A percentile compares a stretch with the other conserved stretches of the same genome.
phyloP scores from a whole-genome alignment of 1,140 invertebrate species.

The Diorhabda sublineata region DNA sequence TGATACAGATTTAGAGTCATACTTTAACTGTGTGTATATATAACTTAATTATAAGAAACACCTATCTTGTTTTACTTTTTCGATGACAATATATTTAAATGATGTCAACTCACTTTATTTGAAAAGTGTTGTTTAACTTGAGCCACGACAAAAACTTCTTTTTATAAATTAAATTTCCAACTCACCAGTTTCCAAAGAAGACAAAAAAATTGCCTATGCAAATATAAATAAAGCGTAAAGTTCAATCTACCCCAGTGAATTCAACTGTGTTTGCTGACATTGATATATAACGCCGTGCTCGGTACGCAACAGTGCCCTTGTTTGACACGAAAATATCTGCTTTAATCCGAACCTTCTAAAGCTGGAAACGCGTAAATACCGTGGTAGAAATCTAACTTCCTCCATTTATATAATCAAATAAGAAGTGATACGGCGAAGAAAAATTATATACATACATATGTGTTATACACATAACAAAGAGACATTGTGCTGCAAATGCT shows the following conservation, averaged over 20 bases:
- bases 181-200: conserved; percentile 2
- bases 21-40: too few species aligned
- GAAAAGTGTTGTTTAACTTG: not conserved
- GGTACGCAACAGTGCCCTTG: conserved; percentile 6
- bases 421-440: not conserved
- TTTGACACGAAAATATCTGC: conserved; percentile 7
- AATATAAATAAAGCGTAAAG: conserved; percentile 17
- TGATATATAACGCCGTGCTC: not conserved
- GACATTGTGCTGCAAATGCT: too few species aligned
- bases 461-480: too few species aligned
- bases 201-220: conserved; percentile 14
- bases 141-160: conserved; percentile 3
- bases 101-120: not conserved
- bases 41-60: too few species aligned
- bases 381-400: not conserved
- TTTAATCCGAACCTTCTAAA: conserved; percentile 1
- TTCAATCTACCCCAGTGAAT: conserved; percentile 15
- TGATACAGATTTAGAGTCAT: too few species aligned
- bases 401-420: not conserved
- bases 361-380: conserved; percentile 8
- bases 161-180: conserved; percentile 13
- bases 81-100: not conserved
- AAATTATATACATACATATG: not conserved
- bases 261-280: conserved; percentile 13
- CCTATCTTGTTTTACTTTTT: not conserved